Base-by-base conservation (phyloP, 1,140 invertebrate species). In the Eriosoma lanigerum region DNA sequence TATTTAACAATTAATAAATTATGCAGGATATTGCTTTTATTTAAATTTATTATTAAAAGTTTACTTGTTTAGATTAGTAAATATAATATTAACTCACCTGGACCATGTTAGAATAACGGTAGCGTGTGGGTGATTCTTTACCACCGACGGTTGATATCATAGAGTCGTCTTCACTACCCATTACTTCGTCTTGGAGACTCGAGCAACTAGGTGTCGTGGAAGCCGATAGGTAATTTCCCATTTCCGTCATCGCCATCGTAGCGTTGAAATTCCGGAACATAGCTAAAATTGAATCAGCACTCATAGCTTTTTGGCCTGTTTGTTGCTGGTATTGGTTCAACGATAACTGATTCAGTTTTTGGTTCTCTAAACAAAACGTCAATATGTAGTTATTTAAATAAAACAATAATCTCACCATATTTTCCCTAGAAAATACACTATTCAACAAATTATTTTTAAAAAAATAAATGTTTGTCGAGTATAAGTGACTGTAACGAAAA, bases 261-360 rank as follows among this genome's bases (percentile, higher is more conserved):
- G 89, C 88, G 13, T 83, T 81, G 83, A 91, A 90, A 83, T 90
- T 91, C 44, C 90, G 86, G 83, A 93, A 92, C 89, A 93, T 92
- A 3, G 91, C 90, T 64, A 92, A 85, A 78, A 93, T 91, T 3
- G 92, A 92, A 85, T 93, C 92, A 13, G 92, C 91, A 84, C 87
- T 84, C 83, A 80, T 80, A 13, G 81, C 81, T 56, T 82, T 82
- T 46, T 82, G 76, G 8, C 60, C 56, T 17, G 54, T 6, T 21
- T 56, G 56, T 29, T 60, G 75, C 15, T 58, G 73, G 15, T 76
- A 76, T 32, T 78, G 32, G 38, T 78, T 78, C 44, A 78, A 12
- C 1, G 56, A 58, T 17, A 78, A 19, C 24, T 60, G 58, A 62
- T 78, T 62, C 17, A n/a, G 38, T 21, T 62, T 75, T 64, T 68